Percentiles rank a stretch among this genome's conserved stretches.
Evolutionary conservation across 2,797 vertebrate genomes (phyloP).

Genomic region (Thunnus albacares): DNA sequence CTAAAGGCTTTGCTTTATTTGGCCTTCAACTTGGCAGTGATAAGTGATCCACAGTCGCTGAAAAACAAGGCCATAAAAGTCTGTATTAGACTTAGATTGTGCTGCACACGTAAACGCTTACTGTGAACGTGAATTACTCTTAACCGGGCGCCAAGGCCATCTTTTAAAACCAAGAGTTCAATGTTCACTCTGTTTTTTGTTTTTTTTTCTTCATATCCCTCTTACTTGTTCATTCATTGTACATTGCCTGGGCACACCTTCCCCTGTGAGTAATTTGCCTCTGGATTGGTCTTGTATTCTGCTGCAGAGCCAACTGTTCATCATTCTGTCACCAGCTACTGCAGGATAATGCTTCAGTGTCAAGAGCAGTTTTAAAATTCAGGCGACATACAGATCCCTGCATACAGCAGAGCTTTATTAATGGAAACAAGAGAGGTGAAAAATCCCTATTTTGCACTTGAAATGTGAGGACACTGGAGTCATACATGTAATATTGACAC

Average conservation of each 20-base stretch:
- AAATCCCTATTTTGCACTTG: conserved; percentile 35
- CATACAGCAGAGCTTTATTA: conserved; percentile 44
- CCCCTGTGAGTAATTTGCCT: conserved; percentile 76
- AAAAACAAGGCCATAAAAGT: conserved; percentile 79
- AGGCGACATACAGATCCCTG: conserved; percentile 57
- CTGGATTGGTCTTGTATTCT: conserved; percentile 73
- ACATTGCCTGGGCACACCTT: conserved; percentile 66
- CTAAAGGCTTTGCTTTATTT: conserved; percentile 74
- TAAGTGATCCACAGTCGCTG: conserved; percentile 60
- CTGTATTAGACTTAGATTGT: conserved; percentile 62
- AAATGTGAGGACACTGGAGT: conserved; percentile 30
- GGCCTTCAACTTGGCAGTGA: conserved; percentile 65
- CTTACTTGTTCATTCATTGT: conserved; percentile 78
- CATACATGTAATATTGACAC: conserved; percentile 38
- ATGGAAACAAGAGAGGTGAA: conserved; percentile 38
- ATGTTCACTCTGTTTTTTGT: conserved; percentile 60
- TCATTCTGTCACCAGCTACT: conserved; percentile 80
- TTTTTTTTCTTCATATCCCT: conserved; percentile 5
- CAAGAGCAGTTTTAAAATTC: conserved; percentile 75
- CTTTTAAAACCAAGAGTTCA: conserved; percentile 68
- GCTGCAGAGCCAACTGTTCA: conserved; percentile 74
- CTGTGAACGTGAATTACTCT: conserved; percentile 63
- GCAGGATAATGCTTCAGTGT: conserved; percentile 80
- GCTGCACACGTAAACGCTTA: conserved; percentile 50
- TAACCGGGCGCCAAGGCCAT: conserved; percentile 58